Percentiles rank a stretch among this genome's conserved stretches.
Conservation (phyloP, 2,797 vertebrate species). For the Myotis findleyi region DNA sequence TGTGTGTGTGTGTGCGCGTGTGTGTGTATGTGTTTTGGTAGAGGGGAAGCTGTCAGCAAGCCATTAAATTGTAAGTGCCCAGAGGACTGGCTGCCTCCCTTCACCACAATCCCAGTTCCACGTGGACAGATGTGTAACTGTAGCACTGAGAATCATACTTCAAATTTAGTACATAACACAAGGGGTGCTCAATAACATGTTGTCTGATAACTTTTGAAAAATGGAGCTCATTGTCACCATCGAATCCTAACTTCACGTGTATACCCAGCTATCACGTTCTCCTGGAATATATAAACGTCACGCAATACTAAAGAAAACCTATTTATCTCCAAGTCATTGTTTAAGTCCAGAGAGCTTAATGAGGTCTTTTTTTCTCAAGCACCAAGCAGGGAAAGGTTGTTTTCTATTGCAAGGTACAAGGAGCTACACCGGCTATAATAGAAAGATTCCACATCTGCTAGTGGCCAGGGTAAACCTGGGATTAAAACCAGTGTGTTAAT, state of each 20-base stretch:
- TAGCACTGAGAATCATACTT: neutral
- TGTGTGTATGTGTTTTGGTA: neutral
- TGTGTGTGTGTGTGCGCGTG: neutral
- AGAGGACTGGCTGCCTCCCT: neutral
- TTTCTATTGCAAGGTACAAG: slow-evolving; percentile 8
- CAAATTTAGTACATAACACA: neutral
- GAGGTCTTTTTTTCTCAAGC: neutral
- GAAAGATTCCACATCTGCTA: slow-evolving; percentile 43
- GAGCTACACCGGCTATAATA: neutral
- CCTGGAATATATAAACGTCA: neutral
- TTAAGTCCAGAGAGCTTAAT: neutral
- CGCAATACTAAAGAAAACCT: neutral
- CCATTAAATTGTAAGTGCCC: neutral
- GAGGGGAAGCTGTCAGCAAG: neutral
- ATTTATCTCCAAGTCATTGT: slow-evolving; percentile 31
- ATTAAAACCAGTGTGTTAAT: slow-evolving; percentile 63
- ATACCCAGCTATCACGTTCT: neutral
- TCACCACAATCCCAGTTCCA: neutral
- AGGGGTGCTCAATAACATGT: neutral
- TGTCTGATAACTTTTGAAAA: slow-evolving; percentile 9
- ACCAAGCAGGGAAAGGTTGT: neutral
- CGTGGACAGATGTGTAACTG: neutral
- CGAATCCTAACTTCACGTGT: neutral
- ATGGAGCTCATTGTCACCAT: neutral
- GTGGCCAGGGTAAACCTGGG: slow-evolving; percentile 16